These are phyloP conservation scores for Sphaerolaimus hirsutus DNA, from an alignment of 2,888 invertebrate genomes.

Conservation along the genomic window DNA sequence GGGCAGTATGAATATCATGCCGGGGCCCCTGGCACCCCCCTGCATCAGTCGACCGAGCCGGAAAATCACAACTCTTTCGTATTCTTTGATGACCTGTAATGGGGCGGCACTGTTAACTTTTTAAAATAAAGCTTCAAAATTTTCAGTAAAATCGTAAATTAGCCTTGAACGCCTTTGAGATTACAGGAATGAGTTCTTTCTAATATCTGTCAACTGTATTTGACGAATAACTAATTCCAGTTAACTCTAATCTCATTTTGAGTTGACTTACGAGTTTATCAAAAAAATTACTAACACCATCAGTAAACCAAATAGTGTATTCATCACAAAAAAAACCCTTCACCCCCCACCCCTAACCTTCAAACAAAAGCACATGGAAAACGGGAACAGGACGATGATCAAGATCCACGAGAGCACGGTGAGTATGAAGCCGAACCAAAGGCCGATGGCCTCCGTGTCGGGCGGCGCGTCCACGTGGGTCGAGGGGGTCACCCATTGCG, in stretches of 20 bases:
- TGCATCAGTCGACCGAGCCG: slow-evolving; percentile 49
- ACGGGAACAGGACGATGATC: slow-evolving; percentile 20
- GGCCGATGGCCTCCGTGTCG: background rate
- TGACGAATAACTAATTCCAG: background rate
- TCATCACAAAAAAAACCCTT: background rate
- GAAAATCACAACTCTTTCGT: slow-evolving; percentile 60
- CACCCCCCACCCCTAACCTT: slow-evolving; percentile 16
- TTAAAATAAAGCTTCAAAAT: no score
- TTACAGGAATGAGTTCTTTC: no score
- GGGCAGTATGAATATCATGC: slow-evolving; percentile 83
- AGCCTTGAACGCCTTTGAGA: no score
- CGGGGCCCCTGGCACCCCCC: slow-evolving; percentile 48
- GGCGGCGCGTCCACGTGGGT: background rate
- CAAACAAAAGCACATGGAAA: slow-evolving; percentile 23
- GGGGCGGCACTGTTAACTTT: no score
- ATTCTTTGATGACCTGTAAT: slow-evolving; percentile 26
- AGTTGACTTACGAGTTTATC: no score
- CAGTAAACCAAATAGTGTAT: background rate
- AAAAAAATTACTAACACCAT: no score
- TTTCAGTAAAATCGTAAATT: no score
- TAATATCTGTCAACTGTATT: no score
- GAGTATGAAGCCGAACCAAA: slow-evolving; percentile 1
- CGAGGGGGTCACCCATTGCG: background rate
- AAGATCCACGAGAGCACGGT: slow-evolving; percentile 19
- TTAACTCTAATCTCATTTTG: no score